Evolutionary conservation across 2,888 invertebrate genomes (phyloP), one percentile per base, ranked within the genome.

Genomic region (Strigamia transsilvanica): DNA sequence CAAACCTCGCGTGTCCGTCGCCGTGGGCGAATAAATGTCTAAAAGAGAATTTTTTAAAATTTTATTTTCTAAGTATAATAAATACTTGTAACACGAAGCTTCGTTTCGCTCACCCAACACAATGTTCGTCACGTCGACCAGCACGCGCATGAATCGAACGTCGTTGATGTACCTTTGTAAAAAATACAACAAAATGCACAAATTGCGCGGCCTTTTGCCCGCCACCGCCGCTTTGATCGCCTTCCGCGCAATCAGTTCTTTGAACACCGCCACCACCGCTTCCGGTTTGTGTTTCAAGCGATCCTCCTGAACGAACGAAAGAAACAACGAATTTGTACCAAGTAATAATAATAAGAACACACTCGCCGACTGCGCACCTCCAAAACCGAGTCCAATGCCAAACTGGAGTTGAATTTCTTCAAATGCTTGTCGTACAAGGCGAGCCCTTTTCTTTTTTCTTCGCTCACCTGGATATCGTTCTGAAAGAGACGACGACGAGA

Each of bases 221-320:
- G 91, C 91, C 77, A 98, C 88, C 0, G 97, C 96, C 83, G 92
- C 90, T 86, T 91, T 90, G 23, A 99, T 88, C 0, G 93, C 94
- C 87, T 93, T 92, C 82, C 97, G 91, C 86, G 94, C 87, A 84
- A 94, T 92, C 83, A 98, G 89, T 88, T 98, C 98, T 87, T 94
- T 94, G 86, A 98, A 90, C 7, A 97, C 90, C 80, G 93, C 92
- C 42, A 95, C 92, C 1, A 95, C 93, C 34, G 92, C 90, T 85
- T 95, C 93, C 0, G 98, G 97, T 56, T 81, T 83, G 23, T 82
- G 81, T 6, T 61, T 66, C 56, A 46, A 38, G 5, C 82, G 73
- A 82, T 82, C 32, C 81, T 83, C 61, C 21, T 56, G 5, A 56
- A 56, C 12, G n/a, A 84, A 56, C 12, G 66, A 18, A 61, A 23